Evolutionary conservation across 2,888 invertebrate species (phyloP).

Genomic region (Nudaria mundana): DNA sequence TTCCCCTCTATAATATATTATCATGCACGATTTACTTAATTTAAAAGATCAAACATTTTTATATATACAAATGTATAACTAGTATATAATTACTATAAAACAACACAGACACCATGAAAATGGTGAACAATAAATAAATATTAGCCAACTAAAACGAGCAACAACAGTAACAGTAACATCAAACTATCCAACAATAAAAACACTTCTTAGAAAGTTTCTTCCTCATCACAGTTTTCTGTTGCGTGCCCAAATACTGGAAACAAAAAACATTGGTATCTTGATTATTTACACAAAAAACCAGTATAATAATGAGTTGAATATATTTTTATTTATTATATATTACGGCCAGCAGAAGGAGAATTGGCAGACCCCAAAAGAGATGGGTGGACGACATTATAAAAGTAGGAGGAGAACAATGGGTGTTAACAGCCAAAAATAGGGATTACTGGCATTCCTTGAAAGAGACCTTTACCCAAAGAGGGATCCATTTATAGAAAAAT

Average conservation of each 20-base stretch:
- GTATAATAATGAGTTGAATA: no score
- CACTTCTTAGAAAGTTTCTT: constrained; percentile 86
- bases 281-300: neutral
- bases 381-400: no score
- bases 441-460: no score
- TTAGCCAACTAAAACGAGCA: constrained; percentile 64
- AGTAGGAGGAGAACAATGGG: no score
- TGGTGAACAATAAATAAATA: constrained; percentile 73
- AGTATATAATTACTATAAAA: constrained; percentile 51
- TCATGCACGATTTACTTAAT: constrained; percentile 61
- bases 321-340: no score
- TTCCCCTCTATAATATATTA: constrained; percentile 53
- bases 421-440: no score
- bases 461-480: no score
- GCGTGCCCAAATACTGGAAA: constrained; percentile 93
- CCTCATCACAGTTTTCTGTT: constrained; percentile 92
- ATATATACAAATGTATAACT: constrained; percentile 63
- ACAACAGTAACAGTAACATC: constrained; percentile 76
- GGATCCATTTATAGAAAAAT: no score
- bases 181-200: constrained; percentile 58
- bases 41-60: constrained; percentile 55
- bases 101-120: constrained; percentile 51
- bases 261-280: constrained; percentile 29
- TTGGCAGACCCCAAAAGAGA: no score
- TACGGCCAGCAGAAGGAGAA: no score